phyloP scores from a whole-genome alignment of 2,888 invertebrate genomes.

The Stenotaenia linearis region DNA sequence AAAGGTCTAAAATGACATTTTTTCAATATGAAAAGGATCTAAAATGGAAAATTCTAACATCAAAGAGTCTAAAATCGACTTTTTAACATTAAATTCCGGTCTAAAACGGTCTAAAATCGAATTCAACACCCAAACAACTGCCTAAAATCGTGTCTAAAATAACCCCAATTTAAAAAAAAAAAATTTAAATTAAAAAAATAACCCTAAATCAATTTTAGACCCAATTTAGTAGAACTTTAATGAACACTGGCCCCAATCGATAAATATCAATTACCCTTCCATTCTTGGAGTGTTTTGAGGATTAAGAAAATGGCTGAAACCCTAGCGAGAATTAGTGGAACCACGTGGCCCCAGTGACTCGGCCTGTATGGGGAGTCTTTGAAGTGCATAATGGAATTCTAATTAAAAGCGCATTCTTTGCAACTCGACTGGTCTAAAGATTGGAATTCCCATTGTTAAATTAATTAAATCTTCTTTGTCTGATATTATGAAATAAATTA shows the following conservation, averaged over 20 bases:
- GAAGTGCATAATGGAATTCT: neutral
- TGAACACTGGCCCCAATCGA: too few relatives aligned
- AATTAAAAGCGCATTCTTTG: constrained; percentile 1
- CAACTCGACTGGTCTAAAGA: neutral
- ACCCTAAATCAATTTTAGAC: too few relatives aligned
- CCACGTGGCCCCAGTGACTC: neutral
- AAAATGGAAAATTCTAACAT: neutral
- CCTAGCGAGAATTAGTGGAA: neutral
- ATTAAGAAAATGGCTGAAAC: neutral
- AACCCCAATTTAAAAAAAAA: too few relatives aligned
- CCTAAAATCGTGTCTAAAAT: too few relatives aligned
- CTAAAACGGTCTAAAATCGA: too few relatives aligned
- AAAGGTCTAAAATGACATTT: neutral
- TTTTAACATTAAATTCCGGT: too few relatives aligned
- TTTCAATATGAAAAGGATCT: neutral
- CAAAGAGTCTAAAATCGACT: too few relatives aligned
- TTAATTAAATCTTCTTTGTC: neutral
- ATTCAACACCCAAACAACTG: too few relatives aligned
- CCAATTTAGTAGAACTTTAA: too few relatives aligned
- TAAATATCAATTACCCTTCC: too few relatives aligned
- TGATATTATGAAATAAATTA: neutral
- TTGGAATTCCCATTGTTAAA: neutral
- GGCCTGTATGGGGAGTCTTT: neutral
- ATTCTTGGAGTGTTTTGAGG: neutral
- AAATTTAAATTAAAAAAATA: too few relatives aligned